Base-by-base conservation (phyloP, 1,140 invertebrate genomes). In the Drosophila arawakana region DNA sequence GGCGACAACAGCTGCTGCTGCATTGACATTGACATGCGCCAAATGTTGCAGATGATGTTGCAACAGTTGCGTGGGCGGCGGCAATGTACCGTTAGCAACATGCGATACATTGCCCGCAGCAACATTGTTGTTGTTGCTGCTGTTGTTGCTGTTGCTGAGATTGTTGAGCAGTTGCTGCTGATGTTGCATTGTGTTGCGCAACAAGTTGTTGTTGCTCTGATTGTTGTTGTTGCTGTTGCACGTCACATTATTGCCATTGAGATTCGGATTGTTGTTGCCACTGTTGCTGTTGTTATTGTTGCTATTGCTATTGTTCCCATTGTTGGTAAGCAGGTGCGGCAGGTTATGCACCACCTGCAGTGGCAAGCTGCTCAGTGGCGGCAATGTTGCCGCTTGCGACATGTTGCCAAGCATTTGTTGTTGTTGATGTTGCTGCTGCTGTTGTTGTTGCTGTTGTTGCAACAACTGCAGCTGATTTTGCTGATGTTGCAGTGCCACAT, bases 31-130 rank as follows among this genome's bases (percentile, higher is more conserved):
- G 25, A 90, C 90, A 78, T 92, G 91, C 7, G 91, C 90, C 76
- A 92, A 75, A 82, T 92, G 91, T 65, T 92, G 91, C 80, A 92
- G 66, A 44, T 91, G 91, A 86, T 92, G 91, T 67, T 92, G 91
- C 86, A 92, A 74, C 78, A 92, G 57, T 67, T 92, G 91, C 54
- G 82, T 91, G 60, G 85, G 81, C 21, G 91, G 89, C 21, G 91
- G 91, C 79, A 92, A 47, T 9, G 59, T 41, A 3, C 34, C 79
- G 67, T 73, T 83, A 18, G 78, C 76, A 54, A 89, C 80, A 75
- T 80, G 69, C 41, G 52, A 52, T 7, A 46, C 59, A 46, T 78
- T 81, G 67, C 73, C 57, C 74, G 41, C 30, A 68, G 44, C 13
- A 59, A 61, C 9, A 79, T 15, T 83, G 84, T 52, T 82, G 67